Conservation (phyloP, 2,797 vertebrate genomes). For the Halcyon chelicuti region DNA sequence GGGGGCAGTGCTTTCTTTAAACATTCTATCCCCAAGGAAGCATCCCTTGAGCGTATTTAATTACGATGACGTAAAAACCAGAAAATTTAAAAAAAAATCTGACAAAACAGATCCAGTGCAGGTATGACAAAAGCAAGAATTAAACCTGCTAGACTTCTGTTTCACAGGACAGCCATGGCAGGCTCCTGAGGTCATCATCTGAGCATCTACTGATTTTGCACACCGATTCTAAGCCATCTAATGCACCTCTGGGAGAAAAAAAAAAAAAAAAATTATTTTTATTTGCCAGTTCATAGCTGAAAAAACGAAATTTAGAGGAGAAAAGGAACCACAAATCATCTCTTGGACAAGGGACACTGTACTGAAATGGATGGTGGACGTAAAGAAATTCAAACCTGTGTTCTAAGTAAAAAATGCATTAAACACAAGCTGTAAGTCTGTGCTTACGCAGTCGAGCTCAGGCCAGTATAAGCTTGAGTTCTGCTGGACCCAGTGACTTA, state of each 20-base stretch:
- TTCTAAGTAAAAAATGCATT: neutral
- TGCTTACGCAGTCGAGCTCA: neutral
- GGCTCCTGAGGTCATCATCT: neutral
- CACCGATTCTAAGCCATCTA: neutral
- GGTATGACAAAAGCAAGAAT: neutral
- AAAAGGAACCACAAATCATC: neutral
- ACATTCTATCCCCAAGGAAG: neutral
- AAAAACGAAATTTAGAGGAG: neutral
- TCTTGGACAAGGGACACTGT: neutral
- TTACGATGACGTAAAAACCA: neutral
- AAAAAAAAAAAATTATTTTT: neutral
- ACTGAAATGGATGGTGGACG: neutral
- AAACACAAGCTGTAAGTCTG: neutral
- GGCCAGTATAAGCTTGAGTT: neutral
- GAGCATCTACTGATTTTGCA: neutral
- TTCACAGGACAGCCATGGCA: neutral
- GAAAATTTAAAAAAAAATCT: neutral
- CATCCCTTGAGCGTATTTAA: neutral
- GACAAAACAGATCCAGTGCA: neutral
- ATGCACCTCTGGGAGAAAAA: neutral
- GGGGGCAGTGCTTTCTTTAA: neutral
- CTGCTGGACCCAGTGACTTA: neutral
- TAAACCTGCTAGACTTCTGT: neutral
- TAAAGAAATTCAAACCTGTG: neutral
- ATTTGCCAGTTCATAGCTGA: neutral